Percentiles rank a stretch among this genome's conserved stretches.
These are phyloP conservation scores for Pyrrhura leucotis DNA, from an alignment of 2,797 vertebrate species.

Conservation along the genomic window DNA sequence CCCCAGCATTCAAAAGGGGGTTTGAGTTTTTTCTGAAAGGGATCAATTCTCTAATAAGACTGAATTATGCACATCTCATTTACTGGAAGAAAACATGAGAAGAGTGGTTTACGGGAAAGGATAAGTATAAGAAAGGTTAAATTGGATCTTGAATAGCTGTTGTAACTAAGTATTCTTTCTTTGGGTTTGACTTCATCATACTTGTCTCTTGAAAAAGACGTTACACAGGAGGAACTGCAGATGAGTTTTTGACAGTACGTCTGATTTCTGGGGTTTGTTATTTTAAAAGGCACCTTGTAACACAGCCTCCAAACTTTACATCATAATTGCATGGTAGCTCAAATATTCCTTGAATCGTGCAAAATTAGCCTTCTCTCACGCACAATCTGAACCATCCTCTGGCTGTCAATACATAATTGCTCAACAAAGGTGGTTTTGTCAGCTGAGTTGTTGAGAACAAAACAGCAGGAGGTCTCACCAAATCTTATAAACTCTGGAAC, in stretches of 20 bases:
- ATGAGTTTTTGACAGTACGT: conserved; percentile 17
- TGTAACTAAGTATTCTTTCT: conserved; percentile 21
- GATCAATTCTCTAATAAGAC: conserved; percentile 47
- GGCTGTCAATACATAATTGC: neutral
- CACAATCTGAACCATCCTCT: neutral
- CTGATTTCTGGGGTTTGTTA: neutral
- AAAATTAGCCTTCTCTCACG: neutral
- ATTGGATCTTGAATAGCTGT: neutral
- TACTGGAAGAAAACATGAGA: conserved; percentile 52
- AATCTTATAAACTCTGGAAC: neutral
- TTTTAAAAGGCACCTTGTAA: neutral
- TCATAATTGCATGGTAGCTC: neutral
- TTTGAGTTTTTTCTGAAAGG: neutral
- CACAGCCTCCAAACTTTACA: neutral
- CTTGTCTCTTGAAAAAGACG: neutral
- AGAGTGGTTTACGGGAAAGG: conserved; percentile 41
- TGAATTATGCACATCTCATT: conserved; percentile 45
- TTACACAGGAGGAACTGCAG: conserved; percentile 2
- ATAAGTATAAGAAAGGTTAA: neutral
- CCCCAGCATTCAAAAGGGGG: neutral
- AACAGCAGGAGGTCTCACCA: neutral
- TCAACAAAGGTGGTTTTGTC: neutral
- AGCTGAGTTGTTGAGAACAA: neutral
- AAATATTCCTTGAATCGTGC: neutral
- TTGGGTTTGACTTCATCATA: conserved; percentile 42